Base-by-base conservation (phyloP, 2,888 invertebrate species). In the Clistopyga incitator region DNA sequence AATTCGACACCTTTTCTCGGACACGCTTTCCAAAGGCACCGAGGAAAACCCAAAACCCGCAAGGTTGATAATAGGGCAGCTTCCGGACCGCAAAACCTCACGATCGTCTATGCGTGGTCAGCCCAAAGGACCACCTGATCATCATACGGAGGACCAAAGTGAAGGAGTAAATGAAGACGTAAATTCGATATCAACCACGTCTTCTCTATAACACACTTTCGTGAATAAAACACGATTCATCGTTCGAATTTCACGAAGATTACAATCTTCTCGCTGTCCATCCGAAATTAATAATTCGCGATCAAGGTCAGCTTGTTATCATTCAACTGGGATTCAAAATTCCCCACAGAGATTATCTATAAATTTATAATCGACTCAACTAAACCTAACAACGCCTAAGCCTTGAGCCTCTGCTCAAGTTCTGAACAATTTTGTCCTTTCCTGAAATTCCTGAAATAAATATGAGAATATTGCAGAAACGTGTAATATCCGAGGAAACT, bases 1-100 rank as follows among this genome's bases (percentile, higher is more conserved):
- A 83, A 77, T 74, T 80, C 76, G 64, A 79, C 72, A 72, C 82
- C 72, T 45, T 75, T 79, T 59, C 75, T 74, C 77, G 52, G 79
- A 47, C 70, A 38, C 54, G 54, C 67, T 68, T 83, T 80, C 47
- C 52, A 59, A 74, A 68, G 71, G 80, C 42, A 81, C 10, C 54
- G 23, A 23, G 25, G 15, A 74, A 78, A 64, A 74, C 74, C 54
- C n/a, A 70, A 50, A 77, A 80, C 67, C 80, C 83, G 59, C 80
- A 74, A 74, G 80, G 47, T 52, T 47, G 68, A 68, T 77, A 77
- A 77, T 68, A 52, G 68, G 70, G 59, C 29, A 47, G 68, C 38
- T n/a, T 70, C 52, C n/a, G 6, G 23, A 10, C 38, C 25, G 71
- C 18, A 52, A 45, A 80, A 80, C 80, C 74, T 20, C 80, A 77